Conservation (phyloP, 2,888 invertebrate species). For the Tryphoninae sp. region DNA sequence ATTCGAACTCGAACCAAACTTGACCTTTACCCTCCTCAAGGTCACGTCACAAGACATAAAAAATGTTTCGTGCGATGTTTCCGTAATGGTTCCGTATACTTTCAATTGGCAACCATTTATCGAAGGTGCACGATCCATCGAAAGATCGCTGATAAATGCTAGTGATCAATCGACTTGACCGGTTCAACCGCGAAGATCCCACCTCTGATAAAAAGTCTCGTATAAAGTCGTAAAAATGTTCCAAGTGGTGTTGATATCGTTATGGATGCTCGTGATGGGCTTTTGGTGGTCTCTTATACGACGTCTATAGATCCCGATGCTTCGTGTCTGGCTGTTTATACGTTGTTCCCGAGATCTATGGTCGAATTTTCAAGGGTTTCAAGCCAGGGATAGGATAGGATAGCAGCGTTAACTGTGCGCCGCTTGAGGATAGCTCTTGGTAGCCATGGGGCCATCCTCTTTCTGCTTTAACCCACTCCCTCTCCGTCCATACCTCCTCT, state of each 20-base stretch:
- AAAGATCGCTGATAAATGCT: neutral
- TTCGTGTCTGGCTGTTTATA: constrained; percentile 28
- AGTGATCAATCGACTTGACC: neutral
- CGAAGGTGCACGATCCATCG: neutral
- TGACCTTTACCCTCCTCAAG: no score
- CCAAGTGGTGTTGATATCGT: constrained; percentile 29
- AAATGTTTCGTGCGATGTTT: no score
- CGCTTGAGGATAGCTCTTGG: constrained; percentile 56
- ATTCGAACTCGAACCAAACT: neutral
- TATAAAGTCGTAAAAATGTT: constrained; percentile 18
- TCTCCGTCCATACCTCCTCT: constrained; percentile 36
- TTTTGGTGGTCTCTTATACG: neutral
- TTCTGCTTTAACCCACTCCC: constrained; percentile 9
- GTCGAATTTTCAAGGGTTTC: constrained; percentile 52
- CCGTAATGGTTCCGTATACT: no score
- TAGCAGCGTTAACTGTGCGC: constrained; percentile 33
- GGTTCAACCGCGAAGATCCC: neutral
- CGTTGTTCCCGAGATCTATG: constrained; percentile 36
- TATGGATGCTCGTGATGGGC: constrained; percentile 20
- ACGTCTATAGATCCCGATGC: constrained; percentile 12
- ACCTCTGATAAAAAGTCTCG: neutral
- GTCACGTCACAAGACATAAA: no score
- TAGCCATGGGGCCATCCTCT: constrained; percentile 21
- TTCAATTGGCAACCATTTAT: no score
- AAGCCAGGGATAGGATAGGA: constrained; percentile 32